These are phyloP conservation scores for Andricus quercusramuli DNA, from an alignment of 2,888 invertebrate genomes.

Conservation along the genomic window DNA sequence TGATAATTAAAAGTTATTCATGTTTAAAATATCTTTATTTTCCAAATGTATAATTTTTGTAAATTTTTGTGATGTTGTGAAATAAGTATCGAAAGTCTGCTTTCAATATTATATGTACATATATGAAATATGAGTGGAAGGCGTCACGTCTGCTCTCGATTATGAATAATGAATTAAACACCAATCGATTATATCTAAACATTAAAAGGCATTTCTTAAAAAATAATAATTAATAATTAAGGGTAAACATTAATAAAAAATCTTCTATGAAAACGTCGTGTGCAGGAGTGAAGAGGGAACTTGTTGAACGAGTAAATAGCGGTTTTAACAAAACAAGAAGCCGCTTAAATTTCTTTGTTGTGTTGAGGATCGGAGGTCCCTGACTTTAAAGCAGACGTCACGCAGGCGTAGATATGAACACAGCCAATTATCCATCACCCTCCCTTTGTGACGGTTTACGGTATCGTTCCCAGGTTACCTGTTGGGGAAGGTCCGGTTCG, in stretches of 20 bases:
- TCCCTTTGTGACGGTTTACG: slow-evolving; percentile 47
- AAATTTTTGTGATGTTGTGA: too few species aligned
- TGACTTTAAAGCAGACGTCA: slow-evolving; percentile 16
- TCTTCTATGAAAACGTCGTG: neutral
- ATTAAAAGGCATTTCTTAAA: neutral
- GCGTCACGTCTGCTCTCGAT: too few species aligned
- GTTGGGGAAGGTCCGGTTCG: slow-evolving; percentile 66
- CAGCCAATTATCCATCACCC: slow-evolving; percentile 41
- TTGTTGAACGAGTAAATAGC: slow-evolving; percentile 17
- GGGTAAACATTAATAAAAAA: too few species aligned
- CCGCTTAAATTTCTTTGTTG: slow-evolving; percentile 10
- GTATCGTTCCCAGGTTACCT: slow-evolving; percentile 43
- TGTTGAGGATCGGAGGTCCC: neutral
- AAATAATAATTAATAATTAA: too few species aligned
- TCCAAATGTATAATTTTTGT: too few species aligned
- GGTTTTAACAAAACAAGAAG: slow-evolving; percentile 24
- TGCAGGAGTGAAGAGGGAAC: neutral
- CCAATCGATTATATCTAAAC: too few species aligned
- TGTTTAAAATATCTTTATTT: too few species aligned
- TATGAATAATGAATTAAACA: too few species aligned
- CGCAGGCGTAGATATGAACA: slow-evolving; percentile 34
- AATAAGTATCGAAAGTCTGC: too few species aligned
- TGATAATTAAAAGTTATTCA: too few species aligned
- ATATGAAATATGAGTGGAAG: too few species aligned
- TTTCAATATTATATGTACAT: too few species aligned